Conservation (phyloP, 2,888 invertebrate species). For the Cheilosia soror region DNA sequence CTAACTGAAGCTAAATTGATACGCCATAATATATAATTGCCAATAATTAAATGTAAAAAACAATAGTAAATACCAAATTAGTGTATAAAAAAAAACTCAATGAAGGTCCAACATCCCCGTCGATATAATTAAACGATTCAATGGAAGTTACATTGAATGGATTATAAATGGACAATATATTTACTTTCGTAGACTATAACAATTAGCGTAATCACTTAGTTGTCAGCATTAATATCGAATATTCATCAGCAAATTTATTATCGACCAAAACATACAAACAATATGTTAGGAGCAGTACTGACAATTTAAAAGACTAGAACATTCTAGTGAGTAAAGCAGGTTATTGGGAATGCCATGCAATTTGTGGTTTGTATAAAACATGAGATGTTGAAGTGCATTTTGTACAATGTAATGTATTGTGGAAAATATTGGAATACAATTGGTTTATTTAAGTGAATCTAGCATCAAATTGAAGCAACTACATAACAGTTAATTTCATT, state of each 20-base stretch:
- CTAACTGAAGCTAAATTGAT: background rate
- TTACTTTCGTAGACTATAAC: slow-evolving; percentile 12
- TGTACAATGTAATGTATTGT: background rate
- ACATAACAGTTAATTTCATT: no score
- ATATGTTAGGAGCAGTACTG: slow-evolving; percentile 2
- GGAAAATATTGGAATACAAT: background rate
- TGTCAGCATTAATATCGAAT: slow-evolving; percentile 32
- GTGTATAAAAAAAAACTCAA: background rate
- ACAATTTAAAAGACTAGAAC: slow-evolving; percentile 3
- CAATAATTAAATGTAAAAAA: slow-evolving; percentile 15
- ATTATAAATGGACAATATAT: slow-evolving; percentile 33
- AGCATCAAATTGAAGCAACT: no score
- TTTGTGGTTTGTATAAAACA: slow-evolving; percentile 41
- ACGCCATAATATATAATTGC: background rate
- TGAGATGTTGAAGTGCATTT: slow-evolving; percentile 20
- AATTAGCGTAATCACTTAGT: slow-evolving; percentile 34
- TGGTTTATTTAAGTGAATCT: background rate
- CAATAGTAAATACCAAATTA: slow-evolving; percentile 12
- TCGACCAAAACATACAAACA: background rate
- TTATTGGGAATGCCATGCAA: slow-evolving; percentile 17
- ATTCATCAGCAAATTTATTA: slow-evolving; percentile 26
- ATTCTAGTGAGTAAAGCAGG: slow-evolving; percentile 13
- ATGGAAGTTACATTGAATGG: slow-evolving; percentile 20
- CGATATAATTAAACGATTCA: slow-evolving; percentile 33
- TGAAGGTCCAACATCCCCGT: slow-evolving; percentile 1